Evolutionary conservation across 2,113 vertebrate species (phyloP).

Genomic region (Chaenogobius annularis): DNA sequence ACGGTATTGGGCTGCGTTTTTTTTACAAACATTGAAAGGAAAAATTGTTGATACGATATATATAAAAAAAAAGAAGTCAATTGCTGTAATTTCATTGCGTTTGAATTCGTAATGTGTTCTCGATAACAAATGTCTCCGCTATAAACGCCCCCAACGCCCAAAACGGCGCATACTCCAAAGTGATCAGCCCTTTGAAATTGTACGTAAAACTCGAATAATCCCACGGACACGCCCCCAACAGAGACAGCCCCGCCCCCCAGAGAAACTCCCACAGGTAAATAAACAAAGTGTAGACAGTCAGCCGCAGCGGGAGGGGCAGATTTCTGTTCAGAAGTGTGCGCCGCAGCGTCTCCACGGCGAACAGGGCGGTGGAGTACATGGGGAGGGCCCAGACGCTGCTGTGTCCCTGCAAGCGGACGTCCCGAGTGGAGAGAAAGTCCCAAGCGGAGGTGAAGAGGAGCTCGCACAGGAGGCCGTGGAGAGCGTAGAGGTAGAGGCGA

Average conservation of each 20-base stretch:
- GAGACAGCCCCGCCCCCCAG: slow-evolving; percentile 68
- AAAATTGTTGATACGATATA: too few relatives aligned
- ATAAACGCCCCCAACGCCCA: slow-evolving; percentile 73
- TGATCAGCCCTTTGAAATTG: slow-evolving; percentile 75
- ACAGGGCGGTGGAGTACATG: slow-evolving; percentile 76
- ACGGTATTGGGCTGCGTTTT: too few relatives aligned
- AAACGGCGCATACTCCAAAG: slow-evolving; percentile 74
- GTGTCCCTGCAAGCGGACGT: slow-evolving; percentile 69
- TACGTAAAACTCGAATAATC: slow-evolving; percentile 75
- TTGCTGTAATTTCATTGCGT: slow-evolving; percentile 35
- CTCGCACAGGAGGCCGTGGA: slow-evolving; percentile 78
- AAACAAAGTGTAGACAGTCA: slow-evolving; percentile 68
- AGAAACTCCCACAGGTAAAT: slow-evolving; percentile 79
- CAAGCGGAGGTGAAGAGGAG: slow-evolving; percentile 74
- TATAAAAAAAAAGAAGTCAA: too few relatives aligned
- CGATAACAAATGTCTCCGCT: slow-evolving; percentile 76
- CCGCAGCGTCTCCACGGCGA: slow-evolving; percentile 69
- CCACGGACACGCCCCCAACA: slow-evolving; percentile 78
- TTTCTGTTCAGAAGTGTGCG: slow-evolving; percentile 41
- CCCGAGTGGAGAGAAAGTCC: slow-evolving; percentile 64
- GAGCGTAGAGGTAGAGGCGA: slow-evolving; percentile 76
- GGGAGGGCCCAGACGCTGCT: slow-evolving; percentile 78
- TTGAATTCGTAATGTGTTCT: slow-evolving; percentile 71
- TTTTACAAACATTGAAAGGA: too few relatives aligned
- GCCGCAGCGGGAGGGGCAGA: slow-evolving; percentile 53